phyloP scores from a whole-genome alignment of 2,888 invertebrate genomes.

The Heliothis peltigera region DNA sequence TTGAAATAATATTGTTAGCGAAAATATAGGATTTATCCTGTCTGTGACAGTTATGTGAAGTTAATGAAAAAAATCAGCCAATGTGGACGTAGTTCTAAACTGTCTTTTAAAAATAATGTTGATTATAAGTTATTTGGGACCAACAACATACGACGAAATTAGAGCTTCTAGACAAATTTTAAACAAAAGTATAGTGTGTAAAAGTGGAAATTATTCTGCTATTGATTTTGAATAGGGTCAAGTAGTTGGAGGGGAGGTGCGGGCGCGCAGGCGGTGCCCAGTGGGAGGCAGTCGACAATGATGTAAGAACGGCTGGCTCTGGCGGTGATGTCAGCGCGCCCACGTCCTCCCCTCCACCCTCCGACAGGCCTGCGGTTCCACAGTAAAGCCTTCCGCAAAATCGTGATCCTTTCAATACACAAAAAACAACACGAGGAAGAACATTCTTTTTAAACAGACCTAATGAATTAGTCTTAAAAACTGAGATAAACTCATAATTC shows the following conservation, averaged over 20 bases:
- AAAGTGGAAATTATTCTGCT: constrained; percentile 28
- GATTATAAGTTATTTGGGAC: too few relatives aligned
- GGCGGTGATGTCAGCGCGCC: constrained; percentile 89
- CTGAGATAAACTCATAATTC: constrained; percentile 3
- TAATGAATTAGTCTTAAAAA: background rate
- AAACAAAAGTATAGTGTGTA: too few relatives aligned
- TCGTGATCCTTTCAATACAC: constrained; percentile 60
- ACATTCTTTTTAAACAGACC: constrained; percentile 11
- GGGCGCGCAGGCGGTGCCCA: constrained; percentile 73
- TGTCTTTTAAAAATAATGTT: too few relatives aligned
- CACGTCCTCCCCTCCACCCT: constrained; percentile 74
- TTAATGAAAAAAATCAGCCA: too few relatives aligned
- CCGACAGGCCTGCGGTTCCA: constrained; percentile 65
- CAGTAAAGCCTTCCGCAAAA: constrained; percentile 84
- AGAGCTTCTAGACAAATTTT: too few relatives aligned
- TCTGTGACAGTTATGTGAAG: too few relatives aligned
- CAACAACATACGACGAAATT: too few relatives aligned
- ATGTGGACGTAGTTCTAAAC: too few relatives aligned
- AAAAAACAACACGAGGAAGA: constrained; percentile 26
- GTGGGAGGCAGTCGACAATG: constrained; percentile 83
- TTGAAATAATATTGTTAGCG: background rate
- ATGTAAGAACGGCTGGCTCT: constrained; percentile 87
- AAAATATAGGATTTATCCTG: too few relatives aligned
- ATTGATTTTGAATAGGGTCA: constrained; percentile 69
- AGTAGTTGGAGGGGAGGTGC: constrained; percentile 64